These are phyloP conservation scores for Cyclina sinensis DNA, from an alignment of 1,140 invertebrate species.

Conservation along the genomic window DNA sequence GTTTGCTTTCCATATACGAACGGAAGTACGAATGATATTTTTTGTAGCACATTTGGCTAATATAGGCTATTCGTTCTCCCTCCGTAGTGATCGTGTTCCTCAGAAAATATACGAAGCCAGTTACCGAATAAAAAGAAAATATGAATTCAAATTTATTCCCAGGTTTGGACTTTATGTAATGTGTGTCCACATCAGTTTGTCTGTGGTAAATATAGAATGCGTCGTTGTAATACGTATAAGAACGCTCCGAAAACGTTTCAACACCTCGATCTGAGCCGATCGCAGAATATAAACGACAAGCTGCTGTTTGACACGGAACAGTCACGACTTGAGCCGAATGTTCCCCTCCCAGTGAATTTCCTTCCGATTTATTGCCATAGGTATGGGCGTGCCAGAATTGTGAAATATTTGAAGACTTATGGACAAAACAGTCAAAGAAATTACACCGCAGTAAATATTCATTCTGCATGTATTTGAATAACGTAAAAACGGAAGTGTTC, in stretches of 20 bases:
- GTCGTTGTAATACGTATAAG: not conserved
- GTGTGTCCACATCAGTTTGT: not conserved
- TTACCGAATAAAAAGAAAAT: conserved; percentile 33
- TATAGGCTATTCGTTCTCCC: not conserved
- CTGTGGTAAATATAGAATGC: not conserved
- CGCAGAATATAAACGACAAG: not conserved
- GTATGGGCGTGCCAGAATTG: not conserved
- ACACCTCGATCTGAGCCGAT: not conserved
- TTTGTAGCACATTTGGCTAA: conserved; percentile 24
- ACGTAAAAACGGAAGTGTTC: not conserved
- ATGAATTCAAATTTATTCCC: conserved; percentile 4
- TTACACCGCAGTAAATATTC: conserved; percentile 6
- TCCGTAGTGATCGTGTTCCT: not conserved
- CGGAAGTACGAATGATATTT: not conserved
- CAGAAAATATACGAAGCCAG: conserved; percentile 2
- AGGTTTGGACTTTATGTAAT: conserved; percentile 23
- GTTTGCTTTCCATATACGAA: conserved; percentile 28
- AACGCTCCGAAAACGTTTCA: not conserved
- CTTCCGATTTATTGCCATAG: not conserved
- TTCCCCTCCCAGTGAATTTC: not conserved
- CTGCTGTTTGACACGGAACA: not conserved
- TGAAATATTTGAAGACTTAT: not conserved
- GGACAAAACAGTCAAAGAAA: not conserved
- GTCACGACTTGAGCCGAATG: not conserved
- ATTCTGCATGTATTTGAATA: not conserved